phyloP scores from a whole-genome alignment of 2,888 invertebrate species.

The Cremastinae sp. region DNA sequence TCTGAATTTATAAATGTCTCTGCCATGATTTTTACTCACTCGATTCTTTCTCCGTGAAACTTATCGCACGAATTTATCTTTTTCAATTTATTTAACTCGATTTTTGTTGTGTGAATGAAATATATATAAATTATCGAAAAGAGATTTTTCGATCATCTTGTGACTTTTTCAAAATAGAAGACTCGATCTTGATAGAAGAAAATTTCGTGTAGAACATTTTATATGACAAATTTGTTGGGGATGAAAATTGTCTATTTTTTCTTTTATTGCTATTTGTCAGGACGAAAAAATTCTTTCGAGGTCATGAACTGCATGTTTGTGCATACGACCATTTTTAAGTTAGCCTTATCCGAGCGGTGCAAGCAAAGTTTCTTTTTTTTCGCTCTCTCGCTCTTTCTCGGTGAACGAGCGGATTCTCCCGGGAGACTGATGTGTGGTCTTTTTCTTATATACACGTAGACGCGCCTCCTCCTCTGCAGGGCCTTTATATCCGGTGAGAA shows the following conservation, averaged over 20 bases:
- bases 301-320: constrained; percentile 32
- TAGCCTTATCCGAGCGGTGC: constrained; percentile 43
- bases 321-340: constrained; percentile 39
- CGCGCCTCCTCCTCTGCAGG: constrained; percentile 66
- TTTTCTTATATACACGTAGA: constrained; percentile 40
- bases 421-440: constrained; percentile 60
- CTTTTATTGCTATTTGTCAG: neutral
- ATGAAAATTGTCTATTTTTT: constrained; percentile 19
- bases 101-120: too few relatives aligned
- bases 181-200: too few relatives aligned
- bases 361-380: constrained; percentile 29
- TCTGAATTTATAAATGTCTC: too few relatives aligned
- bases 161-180: too few relatives aligned
- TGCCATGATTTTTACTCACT: too few relatives aligned
- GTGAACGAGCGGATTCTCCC: constrained; percentile 44
- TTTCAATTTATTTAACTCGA: too few relatives aligned
- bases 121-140: too few relatives aligned
- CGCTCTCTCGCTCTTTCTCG: constrained; percentile 20
- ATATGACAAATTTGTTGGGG: too few relatives aligned
- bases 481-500: constrained; percentile 78
- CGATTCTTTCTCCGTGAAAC: too few relatives aligned
- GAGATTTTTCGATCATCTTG: too few relatives aligned
- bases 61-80: too few relatives aligned
- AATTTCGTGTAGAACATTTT: too few relatives aligned
- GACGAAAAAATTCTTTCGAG: constrained; percentile 26